A percentile compares a stretch with the other conserved stretches of the same genome.
phyloP scores from a whole-genome alignment of 2,797 vertebrate genomes.

The Neostethus bicornis region DNA sequence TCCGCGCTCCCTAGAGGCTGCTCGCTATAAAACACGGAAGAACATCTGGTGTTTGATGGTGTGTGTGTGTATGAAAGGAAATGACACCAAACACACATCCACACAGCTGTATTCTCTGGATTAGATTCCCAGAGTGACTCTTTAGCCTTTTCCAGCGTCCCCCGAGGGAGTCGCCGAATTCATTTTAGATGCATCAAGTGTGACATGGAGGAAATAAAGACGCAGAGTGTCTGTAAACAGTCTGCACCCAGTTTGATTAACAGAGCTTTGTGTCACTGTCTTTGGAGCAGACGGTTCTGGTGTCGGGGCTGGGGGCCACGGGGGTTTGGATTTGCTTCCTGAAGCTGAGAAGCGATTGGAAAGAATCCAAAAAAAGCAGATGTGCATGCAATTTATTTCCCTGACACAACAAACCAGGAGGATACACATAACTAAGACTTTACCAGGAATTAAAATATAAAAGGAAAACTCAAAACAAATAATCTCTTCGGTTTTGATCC shows the following conservation, averaged over 20 bases:
- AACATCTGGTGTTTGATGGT: constrained; percentile 60
- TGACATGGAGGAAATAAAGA: constrained; percentile 41
- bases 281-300: constrained; percentile 22
- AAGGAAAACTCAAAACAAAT: constrained; percentile 1
- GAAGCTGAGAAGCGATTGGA: constrained; percentile 38
- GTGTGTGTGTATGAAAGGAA: constrained; percentile 41
- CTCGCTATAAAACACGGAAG: constrained; percentile 57
- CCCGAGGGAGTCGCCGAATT: constrained; percentile 40
- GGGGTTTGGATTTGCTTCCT: constrained; percentile 26
- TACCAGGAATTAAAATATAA: neutral
- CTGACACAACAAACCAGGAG: neutral
- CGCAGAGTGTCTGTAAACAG: constrained; percentile 41
- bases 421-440: constrained; percentile 13
- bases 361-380: constrained; percentile 38
- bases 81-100: constrained; percentile 42
- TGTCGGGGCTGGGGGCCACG: constrained; percentile 34
- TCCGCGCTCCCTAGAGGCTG: constrained; percentile 59
- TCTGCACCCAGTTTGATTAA: constrained; percentile 51
- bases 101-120: constrained; percentile 63
- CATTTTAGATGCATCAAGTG: constrained; percentile 45
- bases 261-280: constrained; percentile 19
- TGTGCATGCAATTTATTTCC: neutral
- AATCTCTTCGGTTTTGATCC: neutral
- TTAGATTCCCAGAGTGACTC: constrained; percentile 47
- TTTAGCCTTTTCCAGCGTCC: constrained; percentile 25